phyloP scores from a whole-genome alignment of 2,888 invertebrate species.

The Sussaba pulchella region DNA sequence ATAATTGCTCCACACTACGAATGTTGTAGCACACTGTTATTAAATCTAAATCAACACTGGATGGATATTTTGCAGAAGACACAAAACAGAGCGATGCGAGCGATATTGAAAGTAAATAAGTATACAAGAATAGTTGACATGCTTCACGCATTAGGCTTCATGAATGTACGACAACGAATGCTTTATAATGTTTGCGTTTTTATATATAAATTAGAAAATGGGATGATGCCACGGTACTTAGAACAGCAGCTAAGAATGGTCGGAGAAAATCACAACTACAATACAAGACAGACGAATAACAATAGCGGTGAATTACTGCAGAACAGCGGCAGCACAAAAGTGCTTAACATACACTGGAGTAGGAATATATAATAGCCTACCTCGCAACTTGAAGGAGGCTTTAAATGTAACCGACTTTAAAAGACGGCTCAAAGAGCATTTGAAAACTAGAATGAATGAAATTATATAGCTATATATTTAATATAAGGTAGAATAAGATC shows the following conservation, averaged over 20 bases:
- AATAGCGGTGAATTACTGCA: not conserved
- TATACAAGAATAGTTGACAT: not conserved
- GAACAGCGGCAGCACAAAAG: not conserved
- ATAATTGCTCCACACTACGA: not conserved
- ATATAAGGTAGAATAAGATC: too few species aligned
- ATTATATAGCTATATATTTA: too few species aligned
- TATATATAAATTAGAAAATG: not conserved
- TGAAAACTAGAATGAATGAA: too few species aligned
- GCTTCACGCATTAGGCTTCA: not conserved
- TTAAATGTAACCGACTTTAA: not conserved
- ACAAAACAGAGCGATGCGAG: not conserved
- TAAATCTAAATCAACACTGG: not conserved
- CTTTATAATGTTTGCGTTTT: not conserved
- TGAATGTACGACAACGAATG: not conserved
- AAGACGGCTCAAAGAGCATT: not conserved
- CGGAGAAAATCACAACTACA: not conserved
- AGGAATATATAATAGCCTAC: not conserved
- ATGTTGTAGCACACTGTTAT: not conserved
- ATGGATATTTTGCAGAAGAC: not conserved
- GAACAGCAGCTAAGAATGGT: not conserved
- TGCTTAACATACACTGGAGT: not conserved
- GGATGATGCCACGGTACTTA: not conserved
- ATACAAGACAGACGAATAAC: not conserved
- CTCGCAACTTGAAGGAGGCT: not conserved
- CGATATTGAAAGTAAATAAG: not conserved